Evolutionary conservation across 2,888 invertebrate species (phyloP), one percentile per base, ranked within the genome.

Genomic region (Junonia oenone): DNA sequence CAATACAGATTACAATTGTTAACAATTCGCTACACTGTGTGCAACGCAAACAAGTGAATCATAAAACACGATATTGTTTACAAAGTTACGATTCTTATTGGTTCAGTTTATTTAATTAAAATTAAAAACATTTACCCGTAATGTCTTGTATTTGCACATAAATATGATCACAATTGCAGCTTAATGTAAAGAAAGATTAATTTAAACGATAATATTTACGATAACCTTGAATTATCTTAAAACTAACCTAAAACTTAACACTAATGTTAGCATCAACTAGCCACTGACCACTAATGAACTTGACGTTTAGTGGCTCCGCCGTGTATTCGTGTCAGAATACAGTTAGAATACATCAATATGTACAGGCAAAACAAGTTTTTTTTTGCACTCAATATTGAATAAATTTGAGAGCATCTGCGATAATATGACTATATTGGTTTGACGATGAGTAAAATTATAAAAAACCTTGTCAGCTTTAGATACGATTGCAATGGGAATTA

Each of bases 1-100:
- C 71, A 68, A 59, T 62, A 35, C 33, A 35, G 51, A 59, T 57
- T 59, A 56, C 45, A 55, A 56, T 57, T 40, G 49, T 55, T 49
- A 33, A 47, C 47, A 43, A 35, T 57, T 55, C 46, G 56, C n/a
- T 50, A 45, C 29, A 14, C 50, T 45, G 19, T 40, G 26, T 51
- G 46, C 46, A 46, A 48, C 27, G 26, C 45, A 43, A 14, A 17
- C 27, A 35, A 35, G n/a, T 15, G 6, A 55, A 14, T 38, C 4
- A 56, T 27, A 11, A 8, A 19, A 8, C 40, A 14, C 22, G 15
- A 6, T 48, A 17, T 49, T 55, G 49, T 55, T 49, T 55, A 55
- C 49, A 27, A 31, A 49, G 1, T 22, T n/a, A 5, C 22, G 5
- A 19, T 8, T 22, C n/a, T n/a, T 19, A 22, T 4, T 43, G 6